Evolutionary conservation across 23 tunicate species (phyloP).

Genomic region (Ascidia mentula): DNA sequence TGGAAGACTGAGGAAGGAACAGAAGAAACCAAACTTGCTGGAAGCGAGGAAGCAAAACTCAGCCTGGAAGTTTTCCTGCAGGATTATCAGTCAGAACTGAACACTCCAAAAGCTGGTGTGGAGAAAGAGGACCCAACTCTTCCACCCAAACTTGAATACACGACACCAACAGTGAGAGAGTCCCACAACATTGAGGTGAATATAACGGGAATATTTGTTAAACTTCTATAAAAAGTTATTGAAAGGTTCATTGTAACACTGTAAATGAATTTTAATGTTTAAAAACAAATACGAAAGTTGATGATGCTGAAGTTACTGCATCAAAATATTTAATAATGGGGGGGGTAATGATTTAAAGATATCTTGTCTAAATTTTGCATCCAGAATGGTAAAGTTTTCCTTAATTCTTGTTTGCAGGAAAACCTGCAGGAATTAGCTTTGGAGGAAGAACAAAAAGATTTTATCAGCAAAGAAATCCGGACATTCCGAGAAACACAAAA

Average conservation of each 20-base stretch:
- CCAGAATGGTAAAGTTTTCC: too few species aligned
- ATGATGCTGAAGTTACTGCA: too few species aligned
- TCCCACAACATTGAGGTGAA: constrained; percentile 75
- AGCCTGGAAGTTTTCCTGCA: constrained; percentile 44
- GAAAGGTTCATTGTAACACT: too few species aligned
- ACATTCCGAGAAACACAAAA: constrained; percentile 87
- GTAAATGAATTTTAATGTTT: too few species aligned
- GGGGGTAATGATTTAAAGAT: too few species aligned
- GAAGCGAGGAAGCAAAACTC: constrained; percentile 43
- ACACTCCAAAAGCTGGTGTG: constrained; percentile 11
- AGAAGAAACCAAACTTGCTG: constrained; percentile 2
- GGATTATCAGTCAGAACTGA: constrained; percentile 69
- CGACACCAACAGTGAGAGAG: constrained; percentile 68
- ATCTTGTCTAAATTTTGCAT: too few species aligned
- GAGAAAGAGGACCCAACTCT: constrained; percentile 41
- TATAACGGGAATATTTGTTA: too few species aligned
- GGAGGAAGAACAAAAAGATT: constrained; percentile 78
- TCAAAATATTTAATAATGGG: too few species aligned
- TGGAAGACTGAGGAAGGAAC: background rate
- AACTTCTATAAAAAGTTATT: too few species aligned
- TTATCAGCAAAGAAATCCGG: constrained; percentile 88
- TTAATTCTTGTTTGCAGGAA: constrained; percentile 51
- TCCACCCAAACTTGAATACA: constrained; percentile 25
- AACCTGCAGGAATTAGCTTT: constrained; percentile 69
- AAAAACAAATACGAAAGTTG: too few species aligned